phyloP scores from a whole-genome alignment of 2,888 invertebrate species.

The Meta bourneti region DNA sequence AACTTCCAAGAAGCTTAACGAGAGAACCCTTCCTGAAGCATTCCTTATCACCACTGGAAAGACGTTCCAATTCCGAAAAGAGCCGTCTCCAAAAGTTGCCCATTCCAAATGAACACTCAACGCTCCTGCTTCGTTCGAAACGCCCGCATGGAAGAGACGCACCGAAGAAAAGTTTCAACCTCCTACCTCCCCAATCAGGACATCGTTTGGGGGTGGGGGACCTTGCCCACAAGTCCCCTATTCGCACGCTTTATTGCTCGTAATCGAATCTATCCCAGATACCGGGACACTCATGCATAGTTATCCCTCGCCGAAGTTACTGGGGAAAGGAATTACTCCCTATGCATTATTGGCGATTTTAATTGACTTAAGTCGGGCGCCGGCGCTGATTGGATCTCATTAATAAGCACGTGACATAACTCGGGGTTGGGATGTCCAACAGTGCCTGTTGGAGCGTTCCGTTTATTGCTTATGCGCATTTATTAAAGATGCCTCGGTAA shows the following conservation, averaged over 20 bases:
- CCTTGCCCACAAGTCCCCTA: not conserved
- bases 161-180: not conserved
- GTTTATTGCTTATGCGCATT: conserved; percentile 15
- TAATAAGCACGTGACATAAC: conserved; percentile 5
- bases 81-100: not conserved
- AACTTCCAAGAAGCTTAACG: no score
- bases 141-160: not conserved
- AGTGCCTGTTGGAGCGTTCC: not conserved
- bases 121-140: not conserved
- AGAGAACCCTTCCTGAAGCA: no score
- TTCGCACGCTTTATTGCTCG: not conserved
- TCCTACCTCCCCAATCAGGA: not conserved
- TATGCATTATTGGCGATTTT: conserved; percentile 1
- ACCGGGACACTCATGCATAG: not conserved
- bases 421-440: not conserved
- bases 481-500: conserved; percentile 3
- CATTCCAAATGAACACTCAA: not conserved
- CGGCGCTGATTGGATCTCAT: conserved; percentile 34
- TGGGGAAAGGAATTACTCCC: not conserved
- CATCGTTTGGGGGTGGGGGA: no score
- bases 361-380: conserved; percentile 34
- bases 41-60: not conserved
- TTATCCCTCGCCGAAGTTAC: not conserved
- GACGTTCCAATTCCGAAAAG: not conserved
- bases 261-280: conserved; percentile 20